Evolutionary conservation across 2,113 vertebrate genomes (phyloP).

Genomic region (Rana temporaria): DNA sequence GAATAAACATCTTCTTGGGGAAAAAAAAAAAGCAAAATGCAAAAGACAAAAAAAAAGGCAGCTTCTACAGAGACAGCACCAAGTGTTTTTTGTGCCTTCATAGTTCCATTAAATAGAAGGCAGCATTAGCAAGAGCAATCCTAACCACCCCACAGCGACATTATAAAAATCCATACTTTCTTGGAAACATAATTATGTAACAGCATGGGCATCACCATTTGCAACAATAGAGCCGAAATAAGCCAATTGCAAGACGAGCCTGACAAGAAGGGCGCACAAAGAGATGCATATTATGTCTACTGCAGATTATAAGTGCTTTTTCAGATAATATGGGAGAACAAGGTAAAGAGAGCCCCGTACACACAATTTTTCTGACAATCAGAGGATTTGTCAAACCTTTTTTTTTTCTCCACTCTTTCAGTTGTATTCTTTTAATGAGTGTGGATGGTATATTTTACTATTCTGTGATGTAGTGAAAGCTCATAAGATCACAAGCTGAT

Average conservation of each 20-base stretch:
- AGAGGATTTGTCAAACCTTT: conserved; percentile 58
- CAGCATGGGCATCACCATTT: conserved; percentile 32
- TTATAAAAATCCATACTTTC: conserved; percentile 53
- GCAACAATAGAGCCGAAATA: conserved; percentile 50
- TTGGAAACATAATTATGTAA: conserved; percentile 52
- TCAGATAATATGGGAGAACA: conserved; percentile 34
- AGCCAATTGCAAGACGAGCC: conserved; percentile 35
- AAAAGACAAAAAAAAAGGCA: neutral
- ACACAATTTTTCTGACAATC: conserved; percentile 58
- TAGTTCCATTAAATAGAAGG: conserved; percentile 28
- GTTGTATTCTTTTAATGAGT: conserved; percentile 63
- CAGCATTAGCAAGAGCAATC: conserved; percentile 31
- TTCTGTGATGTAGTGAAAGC: conserved; percentile 68
- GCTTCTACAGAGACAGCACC: neutral
- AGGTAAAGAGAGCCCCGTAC: neutral
- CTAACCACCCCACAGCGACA: conserved; percentile 29
- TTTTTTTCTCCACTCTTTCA: conserved; percentile 48
- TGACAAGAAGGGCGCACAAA: conserved; percentile 17
- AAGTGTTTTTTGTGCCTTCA: conserved; percentile 30
- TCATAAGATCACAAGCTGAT: conserved; percentile 78
- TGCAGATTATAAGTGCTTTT: conserved; percentile 13
- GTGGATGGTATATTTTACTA: conserved; percentile 63
- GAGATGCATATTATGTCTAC: conserved; percentile 44
- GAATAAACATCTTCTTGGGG: neutral
- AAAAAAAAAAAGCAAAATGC: neutral